Evolutionary conservation across 2,113 vertebrate genomes (phyloP), one percentile per base, ranked within the genome.

Genomic region (Mugil cephalus): DNA sequence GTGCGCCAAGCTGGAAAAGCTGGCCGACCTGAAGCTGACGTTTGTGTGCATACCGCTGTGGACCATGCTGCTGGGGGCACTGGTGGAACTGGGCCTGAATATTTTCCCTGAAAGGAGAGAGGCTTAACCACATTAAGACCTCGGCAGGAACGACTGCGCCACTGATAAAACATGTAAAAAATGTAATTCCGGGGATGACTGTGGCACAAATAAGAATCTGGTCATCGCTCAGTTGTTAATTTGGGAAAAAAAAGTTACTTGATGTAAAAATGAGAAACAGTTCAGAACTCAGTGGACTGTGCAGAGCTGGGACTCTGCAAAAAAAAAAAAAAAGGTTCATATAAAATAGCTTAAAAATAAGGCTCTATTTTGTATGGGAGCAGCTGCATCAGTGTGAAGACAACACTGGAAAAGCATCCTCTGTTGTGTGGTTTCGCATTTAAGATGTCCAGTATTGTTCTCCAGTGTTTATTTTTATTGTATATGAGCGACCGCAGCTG

Each of bases 41-140:
- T 96, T 97, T 1, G 94, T 98, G 6, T 98, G 97, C 83, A 95
- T 97, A 74, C 97, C 97, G 0, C 84, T 98, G 60, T 98, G 97
- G 97, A 94, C 94, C 64, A 76, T 98, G 88, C 91, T 99, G 3
- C 85, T 94, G 0, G 97, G 97, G 35, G 96, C 94, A 4, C 93
- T 98, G 92, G 84, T 95, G 47, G 96, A 99, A 83, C 95, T 98
- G 5, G 96, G 96, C 0, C 94, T 94, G 24, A 97, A 97, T 0
- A 96, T 98, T 69, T 98, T 98, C 83, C 95, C 94, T 3, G 93
- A 95, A 13, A 88, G 90, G 62, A 87, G 89, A 60, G 91, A 92
- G 51, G 88, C 82, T 18, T 91, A 39, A 53, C 11, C 1, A 6
- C 30, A 0, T 1, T 19, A 15, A 43, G 2, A 30, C 40, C 48